Percentiles rank a stretch among this genome's conserved stretches.
Conservation (phyloP, 1,140 invertebrate species). For the Drosophila navojoa region DNA sequence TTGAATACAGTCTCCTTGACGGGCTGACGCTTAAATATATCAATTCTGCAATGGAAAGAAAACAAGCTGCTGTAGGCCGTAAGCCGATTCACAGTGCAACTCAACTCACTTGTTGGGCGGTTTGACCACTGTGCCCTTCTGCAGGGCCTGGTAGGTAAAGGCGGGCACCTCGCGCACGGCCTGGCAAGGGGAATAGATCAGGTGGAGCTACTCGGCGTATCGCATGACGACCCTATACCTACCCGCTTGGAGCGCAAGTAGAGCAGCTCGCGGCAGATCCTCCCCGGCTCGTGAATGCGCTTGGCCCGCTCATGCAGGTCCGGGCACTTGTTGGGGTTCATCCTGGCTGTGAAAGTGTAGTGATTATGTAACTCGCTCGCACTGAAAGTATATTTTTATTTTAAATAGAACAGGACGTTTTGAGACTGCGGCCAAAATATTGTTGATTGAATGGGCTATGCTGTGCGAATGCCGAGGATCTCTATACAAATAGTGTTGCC, state of each 20-base stretch:
- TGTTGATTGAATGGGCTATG: conserved; percentile 55
- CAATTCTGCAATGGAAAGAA: conserved; percentile 48
- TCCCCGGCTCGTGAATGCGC: conserved; percentile 67
- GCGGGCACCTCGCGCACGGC: conserved; percentile 87
- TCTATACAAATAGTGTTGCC: conserved; percentile 24
- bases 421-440: conserved; percentile 36
- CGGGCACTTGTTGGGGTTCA: conserved; percentile 47
- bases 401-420: conserved; percentile 10
- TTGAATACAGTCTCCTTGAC: conserved; percentile 74
- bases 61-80: not conserved
- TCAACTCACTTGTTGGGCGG: conserved; percentile 85
- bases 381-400: not conserved
- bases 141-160: conserved; percentile 90
- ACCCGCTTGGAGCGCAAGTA: conserved; percentile 62
- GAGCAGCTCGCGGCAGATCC: conserved; percentile 66
- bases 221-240: conserved; percentile 10
- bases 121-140: conserved; percentile 88
- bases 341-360: conserved; percentile 1
- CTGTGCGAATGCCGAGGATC: conserved; percentile 46
- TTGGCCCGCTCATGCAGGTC: conserved; percentile 56
- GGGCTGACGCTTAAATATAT: conserved; percentile 68
- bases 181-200: conserved; percentile 3
- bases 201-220: not conserved
- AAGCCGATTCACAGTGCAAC: not conserved
- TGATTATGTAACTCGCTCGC: not conserved